Evolutionary conservation across 2,797 vertebrate genomes (phyloP).

Genomic region (Danio albolineatus): DNA sequence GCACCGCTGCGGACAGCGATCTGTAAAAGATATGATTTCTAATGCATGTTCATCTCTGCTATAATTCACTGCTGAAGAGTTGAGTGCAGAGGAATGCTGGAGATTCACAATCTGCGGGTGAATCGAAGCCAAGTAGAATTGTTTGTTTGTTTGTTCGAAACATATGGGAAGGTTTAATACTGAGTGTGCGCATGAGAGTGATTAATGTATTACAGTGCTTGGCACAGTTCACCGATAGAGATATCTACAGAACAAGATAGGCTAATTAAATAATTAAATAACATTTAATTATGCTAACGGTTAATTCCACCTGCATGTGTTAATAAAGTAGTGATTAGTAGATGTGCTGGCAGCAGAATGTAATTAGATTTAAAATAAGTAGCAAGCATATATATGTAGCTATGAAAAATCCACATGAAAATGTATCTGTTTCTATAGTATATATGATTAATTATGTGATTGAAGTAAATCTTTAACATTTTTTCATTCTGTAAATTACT

Average conservation of each 20-base stretch:
- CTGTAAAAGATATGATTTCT: constrained; percentile 21
- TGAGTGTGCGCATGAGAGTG: not conserved
- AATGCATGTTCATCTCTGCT: constrained; percentile 8
- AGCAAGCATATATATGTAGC: not conserved
- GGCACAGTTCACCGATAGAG: not conserved
- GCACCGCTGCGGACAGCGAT: not conserved
- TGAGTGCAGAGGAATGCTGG: not conserved
- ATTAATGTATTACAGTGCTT: not conserved
- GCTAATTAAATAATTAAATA: not conserved
- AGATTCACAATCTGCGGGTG: not conserved
- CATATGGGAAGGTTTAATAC: not conserved
- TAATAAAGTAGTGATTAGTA: not conserved
- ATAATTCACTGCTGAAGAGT: not conserved
- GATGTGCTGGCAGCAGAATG: not conserved
- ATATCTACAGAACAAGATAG: not conserved
- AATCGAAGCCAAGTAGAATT: not conserved
- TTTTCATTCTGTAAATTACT: too few relatives aligned
- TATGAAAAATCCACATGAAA: too few relatives aligned
- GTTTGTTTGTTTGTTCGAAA: not conserved
- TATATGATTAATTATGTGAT: too few relatives aligned
- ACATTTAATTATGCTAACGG: not conserved
- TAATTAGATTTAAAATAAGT: not conserved
- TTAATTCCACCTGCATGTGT: not conserved
- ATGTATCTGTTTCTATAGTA: too few relatives aligned
- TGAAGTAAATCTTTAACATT: too few relatives aligned